Evolutionary conservation across 2,113 vertebrate genomes (phyloP), one percentile per base, ranked within the genome.

Genomic region (Brachyhypopomus gauderio): DNA sequence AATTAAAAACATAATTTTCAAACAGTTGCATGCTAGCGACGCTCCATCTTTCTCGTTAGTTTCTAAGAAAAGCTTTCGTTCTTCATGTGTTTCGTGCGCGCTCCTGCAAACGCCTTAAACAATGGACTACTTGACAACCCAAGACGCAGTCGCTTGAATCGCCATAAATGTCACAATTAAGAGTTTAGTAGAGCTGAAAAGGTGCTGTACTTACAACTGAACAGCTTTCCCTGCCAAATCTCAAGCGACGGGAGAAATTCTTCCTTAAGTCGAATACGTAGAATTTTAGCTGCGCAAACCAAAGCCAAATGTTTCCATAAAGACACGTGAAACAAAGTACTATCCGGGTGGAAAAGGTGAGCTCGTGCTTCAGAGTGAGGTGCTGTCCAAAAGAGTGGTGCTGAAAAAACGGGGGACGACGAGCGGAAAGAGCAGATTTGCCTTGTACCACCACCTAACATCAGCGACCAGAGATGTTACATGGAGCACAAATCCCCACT

Each of bases 301-400:
- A 77, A 84, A 85, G 63, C 79, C 72, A 80, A 88, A 86, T 83
- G 78, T 91, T 90, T 89, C 88, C 88, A 90, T 89, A 80, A 87
- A 77, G 60, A 70, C 71, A 30, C 58, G 45, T 73, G 58, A 76
- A 71, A 83, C 73, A 66, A 72, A 60, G 76, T 80, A 86, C 59
- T 89, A 90, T 93, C 90, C 92, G 85, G 83, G 81, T 83, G 79
- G 64, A 41, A 81, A 80, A 88, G 79, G 78, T 34, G 45, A 52
- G 45, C 45, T 14, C 8, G 45, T 52, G 45, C 9, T 12, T 52
- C 45, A 12, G 81, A 87, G 85, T 23, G 87, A 86, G 78, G 87
- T 91, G 92, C 92, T 93, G 92, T 93, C 92, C 92, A 91, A 87
- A 89, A 17, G 76, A 84, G 88, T 90, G 92, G 92, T 93, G 93